A percentile compares a stretch with the other conserved stretches of the same genome.
phyloP scores from a whole-genome alignment of 2,888 invertebrate species.

The Patella ulyssiponensis region DNA sequence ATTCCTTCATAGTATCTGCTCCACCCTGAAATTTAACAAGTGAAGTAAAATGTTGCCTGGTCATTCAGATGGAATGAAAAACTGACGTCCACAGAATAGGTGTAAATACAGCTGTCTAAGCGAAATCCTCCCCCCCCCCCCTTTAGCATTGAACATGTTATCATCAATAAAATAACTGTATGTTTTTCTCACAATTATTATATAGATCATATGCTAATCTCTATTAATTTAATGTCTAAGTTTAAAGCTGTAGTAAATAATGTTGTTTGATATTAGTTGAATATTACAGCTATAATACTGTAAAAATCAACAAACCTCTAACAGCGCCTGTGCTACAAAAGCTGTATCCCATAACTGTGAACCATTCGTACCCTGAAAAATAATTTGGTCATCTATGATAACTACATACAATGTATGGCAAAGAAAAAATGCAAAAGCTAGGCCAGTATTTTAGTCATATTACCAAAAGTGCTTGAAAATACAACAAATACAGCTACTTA shows the following conservation, averaged over 20 bases:
- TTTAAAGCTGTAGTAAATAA: no score
- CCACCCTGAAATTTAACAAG: slow-evolving; percentile 35
- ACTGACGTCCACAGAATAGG: background rate
- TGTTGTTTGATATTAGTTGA: no score
- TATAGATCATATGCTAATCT: no score
- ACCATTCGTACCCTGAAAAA: slow-evolving; percentile 63
- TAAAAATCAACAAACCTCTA: slow-evolving; percentile 45
- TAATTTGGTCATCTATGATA: background rate
- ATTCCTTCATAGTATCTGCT: slow-evolving; percentile 40
- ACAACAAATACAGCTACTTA: slow-evolving; percentile 35
- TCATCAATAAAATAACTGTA: no score
- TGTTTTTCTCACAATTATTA: no score
- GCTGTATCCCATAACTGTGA: slow-evolving; percentile 67
- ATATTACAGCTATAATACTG: background rate
- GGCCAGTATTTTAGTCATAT: background rate
- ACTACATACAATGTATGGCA: no score
- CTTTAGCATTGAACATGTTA: background rate
- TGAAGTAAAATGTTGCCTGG: background rate
- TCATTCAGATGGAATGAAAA: background rate
- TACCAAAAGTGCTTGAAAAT: background rate
- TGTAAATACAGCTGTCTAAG: background rate
- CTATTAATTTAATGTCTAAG: no score
- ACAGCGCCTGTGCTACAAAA: slow-evolving; percentile 56
- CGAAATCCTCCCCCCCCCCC: background rate
- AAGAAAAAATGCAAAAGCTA: background rate